Conservation (phyloP, 1,140 invertebrate genomes). For the Callitettix versicolor region DNA sequence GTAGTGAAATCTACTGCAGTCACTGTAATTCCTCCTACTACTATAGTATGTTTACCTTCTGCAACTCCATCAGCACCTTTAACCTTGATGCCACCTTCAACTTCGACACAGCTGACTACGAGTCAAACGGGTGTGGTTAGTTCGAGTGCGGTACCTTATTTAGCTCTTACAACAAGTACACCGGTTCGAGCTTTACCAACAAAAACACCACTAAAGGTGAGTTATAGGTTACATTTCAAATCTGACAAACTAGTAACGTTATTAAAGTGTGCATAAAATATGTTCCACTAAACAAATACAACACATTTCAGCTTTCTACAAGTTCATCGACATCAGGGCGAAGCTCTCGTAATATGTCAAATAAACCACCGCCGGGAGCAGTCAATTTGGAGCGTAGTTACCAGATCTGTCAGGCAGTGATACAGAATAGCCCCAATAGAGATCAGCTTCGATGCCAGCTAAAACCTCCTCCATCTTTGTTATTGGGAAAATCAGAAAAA, state of each 20-base stretch:
- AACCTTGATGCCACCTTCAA: constrained; percentile 21
- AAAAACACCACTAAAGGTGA: constrained; percentile 23
- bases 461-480: constrained; percentile 65
- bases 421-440: constrained; percentile 82
- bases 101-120: constrained; percentile 26
- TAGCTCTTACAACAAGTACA: constrained; percentile 37
- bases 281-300: too few species aligned
- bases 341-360: constrained; percentile 41
- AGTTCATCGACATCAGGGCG: constrained; percentile 21
- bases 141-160: constrained; percentile 37
- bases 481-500: constrained; percentile 38
- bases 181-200: constrained; percentile 36
- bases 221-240: too few species aligned
- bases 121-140: constrained; percentile 16
- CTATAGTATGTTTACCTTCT: constrained; percentile 39
- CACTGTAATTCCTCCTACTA: constrained; percentile 39
- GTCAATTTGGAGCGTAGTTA: constrained; percentile 89
- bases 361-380: constrained; percentile 70
- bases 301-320: too few species aligned
- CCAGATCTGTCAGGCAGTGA: constrained; percentile 91
- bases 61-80: constrained; percentile 22
- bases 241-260: too few species aligned
- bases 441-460: constrained; percentile 77
- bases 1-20: constrained; percentile 16
- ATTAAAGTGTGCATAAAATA: too few species aligned